These are phyloP conservation scores for Idaea biselata DNA, from an alignment of 2,888 invertebrate genomes.

Conservation along the genomic window DNA sequence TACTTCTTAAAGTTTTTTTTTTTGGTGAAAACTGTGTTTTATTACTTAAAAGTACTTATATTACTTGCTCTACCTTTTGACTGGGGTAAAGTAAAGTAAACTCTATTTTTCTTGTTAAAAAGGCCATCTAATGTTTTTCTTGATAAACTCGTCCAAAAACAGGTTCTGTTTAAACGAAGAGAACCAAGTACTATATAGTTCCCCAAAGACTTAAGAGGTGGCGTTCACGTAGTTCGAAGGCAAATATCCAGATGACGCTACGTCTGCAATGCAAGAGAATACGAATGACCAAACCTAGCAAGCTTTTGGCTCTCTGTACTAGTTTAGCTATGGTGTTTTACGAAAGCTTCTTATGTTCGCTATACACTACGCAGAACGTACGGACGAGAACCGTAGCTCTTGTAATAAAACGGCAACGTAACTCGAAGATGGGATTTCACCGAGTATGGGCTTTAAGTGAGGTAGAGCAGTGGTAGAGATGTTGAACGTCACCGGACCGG, in stretches of 20 bases:
- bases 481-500: constrained; percentile 55
- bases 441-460: background rate
- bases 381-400: background rate
- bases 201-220: constrained; percentile 35
- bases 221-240: constrained; percentile 32
- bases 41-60: too few species aligned
- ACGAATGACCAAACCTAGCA: constrained; percentile 23
- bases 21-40: too few species aligned
- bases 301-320: constrained; percentile 40
- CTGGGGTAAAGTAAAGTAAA: too few species aligned
- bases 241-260: constrained; percentile 35
- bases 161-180: background rate
- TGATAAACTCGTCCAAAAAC: background rate
- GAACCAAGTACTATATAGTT: background rate
- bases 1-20: too few species aligned
- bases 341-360: constrained; percentile 2
- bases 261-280: constrained; percentile 15
- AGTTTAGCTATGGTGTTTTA: background rate
- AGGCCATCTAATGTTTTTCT: background rate
- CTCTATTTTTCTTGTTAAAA: background rate
- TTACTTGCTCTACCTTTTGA: too few species aligned
- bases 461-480: constrained; percentile 41
- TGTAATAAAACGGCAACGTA: constrained; percentile 30
- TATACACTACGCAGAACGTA: constrained; percentile 39
- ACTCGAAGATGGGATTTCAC: background rate